Evolutionary conservation across 2,113 vertebrate genomes (phyloP), one percentile per base, ranked within the genome.

Genomic region (Odontophorus gujanensis): DNA sequence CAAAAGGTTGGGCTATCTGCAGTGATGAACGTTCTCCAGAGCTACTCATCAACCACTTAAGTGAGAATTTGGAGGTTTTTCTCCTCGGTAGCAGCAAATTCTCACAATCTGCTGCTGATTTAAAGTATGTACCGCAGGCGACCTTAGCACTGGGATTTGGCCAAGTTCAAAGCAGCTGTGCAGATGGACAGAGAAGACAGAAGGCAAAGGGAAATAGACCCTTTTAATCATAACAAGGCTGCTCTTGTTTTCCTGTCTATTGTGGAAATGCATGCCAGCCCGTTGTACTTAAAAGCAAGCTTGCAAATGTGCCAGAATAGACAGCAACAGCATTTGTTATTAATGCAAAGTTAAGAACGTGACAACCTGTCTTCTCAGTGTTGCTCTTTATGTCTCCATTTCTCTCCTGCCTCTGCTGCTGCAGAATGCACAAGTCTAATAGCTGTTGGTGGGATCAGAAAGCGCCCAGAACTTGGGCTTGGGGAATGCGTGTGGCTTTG

Each of bases 181-280:
- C 91, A 97, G 95, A 94, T 96, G 95, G 97, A 97, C 95, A 74
- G 77, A 91, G 86, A 92, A 95, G 81, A 85, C 62, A 95, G 83
- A 92, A 97, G 80, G 81, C 87, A 87, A 92, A 95, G 95, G 91
- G 86, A 96, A 95, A 91, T 89, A 80, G 83, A 95, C 78, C 93
- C 95, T 93, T 98, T 95, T 96, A 96, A 94, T 93, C 86, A 85
- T 90, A 97, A 97, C 87, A 95, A 95, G 92, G 42, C 84, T 94
- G 63, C 81, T 96, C 81, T 96, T 97, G 89, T 97, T 97, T 96
- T 94, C 90, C 87, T 95, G 30, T 92, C 71, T 93, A 79, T 93
- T 82, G 91, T 96, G 36, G 57, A 91, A 95, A 89, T 87, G 32
- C 26, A 47, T 90, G 79, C 76, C 88, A 96, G 93, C 77, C 72